phyloP scores from a whole-genome alignment of 1,140 invertebrate species.

The Drosophila pandora region DNA sequence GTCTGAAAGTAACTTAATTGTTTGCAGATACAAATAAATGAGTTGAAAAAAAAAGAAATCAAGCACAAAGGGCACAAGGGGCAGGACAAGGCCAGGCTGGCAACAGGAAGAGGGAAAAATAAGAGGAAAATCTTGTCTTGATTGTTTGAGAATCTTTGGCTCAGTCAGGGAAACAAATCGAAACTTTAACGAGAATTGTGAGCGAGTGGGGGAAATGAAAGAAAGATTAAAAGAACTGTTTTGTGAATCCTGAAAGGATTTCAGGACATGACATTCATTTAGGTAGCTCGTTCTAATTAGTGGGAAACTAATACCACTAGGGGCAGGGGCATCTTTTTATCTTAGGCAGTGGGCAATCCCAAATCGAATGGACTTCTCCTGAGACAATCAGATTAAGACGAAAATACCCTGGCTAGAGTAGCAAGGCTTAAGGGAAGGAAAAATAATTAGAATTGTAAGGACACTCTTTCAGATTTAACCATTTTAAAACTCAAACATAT shows the following conservation, averaged over 20 bases:
- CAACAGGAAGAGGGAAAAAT: constrained; percentile 28
- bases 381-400: neutral
- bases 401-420: neutral
- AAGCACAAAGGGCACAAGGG: constrained; percentile 19
- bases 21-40: constrained; percentile 79
- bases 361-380: neutral
- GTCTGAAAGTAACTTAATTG: constrained; percentile 74
- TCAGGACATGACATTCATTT: constrained; percentile 47
- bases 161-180: constrained; percentile 33
- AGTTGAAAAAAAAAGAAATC: constrained; percentile 43
- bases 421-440: no score
- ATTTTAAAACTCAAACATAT: no score
- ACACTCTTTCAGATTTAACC: no score
- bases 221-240: constrained; percentile 43
- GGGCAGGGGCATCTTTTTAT: neutral
- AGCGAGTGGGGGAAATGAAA: constrained; percentile 1
- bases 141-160: constrained; percentile 49
- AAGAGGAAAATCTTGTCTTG: constrained; percentile 46
- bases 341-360: neutral
- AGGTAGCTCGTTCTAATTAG: constrained; percentile 33
- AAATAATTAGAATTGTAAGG: neutral
- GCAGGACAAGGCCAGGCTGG: constrained; percentile 24
- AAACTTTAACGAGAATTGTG: constrained; percentile 37
- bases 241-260: constrained; percentile 42
- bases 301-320: neutral